phyloP scores from a whole-genome alignment of 2,888 invertebrate species.

The Flexamia atlantica region DNA sequence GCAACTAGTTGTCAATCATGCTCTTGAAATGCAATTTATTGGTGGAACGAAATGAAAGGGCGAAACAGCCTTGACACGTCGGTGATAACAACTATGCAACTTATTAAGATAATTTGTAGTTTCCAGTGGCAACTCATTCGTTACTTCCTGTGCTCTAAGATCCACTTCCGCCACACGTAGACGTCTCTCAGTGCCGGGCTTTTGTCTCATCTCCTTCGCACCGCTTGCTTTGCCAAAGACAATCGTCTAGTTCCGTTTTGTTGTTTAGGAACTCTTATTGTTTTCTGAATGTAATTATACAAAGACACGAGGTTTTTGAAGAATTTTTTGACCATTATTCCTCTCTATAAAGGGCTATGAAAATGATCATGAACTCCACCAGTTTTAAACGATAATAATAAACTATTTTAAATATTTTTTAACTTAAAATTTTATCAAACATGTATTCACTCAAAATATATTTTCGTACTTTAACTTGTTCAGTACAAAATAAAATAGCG shows the following conservation, averaged over 20 bases:
- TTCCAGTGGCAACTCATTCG: conserved; percentile 56
- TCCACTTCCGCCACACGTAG: conserved; percentile 24
- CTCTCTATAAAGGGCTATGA: no score
- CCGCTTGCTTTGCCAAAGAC: conserved; percentile 4
- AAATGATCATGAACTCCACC: no score
- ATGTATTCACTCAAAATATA: no score
- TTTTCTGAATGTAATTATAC: neutral
- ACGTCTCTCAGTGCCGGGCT: conserved; percentile 20
- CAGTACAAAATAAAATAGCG: no score
- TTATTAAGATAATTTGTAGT: conserved; percentile 64
- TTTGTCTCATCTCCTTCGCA: neutral
- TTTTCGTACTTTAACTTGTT: no score
- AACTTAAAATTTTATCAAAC: no score
- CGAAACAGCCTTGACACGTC: conserved; percentile 4
- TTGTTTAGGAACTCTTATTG: conserved; percentile 13
- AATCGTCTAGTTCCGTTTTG: conserved; percentile 2
- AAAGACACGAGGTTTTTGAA: neutral
- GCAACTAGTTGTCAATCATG: no score
- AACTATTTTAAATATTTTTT: no score
- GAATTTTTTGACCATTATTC: no score
- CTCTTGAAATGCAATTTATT: no score
- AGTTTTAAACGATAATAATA: no score
- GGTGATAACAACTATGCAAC: conserved; percentile 62
- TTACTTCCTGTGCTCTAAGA: conserved; percentile 44
- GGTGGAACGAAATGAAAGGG: no score